Percentiles rank a stretch among this genome's conserved stretches.
These are phyloP conservation scores for Noctua fimbriata DNA, from an alignment of 2,888 invertebrate genomes.

Conservation along the genomic window DNA sequence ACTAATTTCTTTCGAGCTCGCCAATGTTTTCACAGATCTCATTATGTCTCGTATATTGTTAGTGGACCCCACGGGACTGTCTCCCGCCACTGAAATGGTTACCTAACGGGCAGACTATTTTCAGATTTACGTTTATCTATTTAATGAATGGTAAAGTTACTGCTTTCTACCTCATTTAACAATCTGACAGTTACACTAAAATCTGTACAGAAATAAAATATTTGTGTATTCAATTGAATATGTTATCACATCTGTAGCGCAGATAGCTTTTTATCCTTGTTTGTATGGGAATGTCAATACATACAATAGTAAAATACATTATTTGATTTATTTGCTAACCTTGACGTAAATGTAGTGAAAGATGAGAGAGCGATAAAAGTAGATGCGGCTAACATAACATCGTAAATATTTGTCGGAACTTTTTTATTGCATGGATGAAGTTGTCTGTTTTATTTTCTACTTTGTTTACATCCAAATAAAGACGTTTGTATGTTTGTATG, in stretches of 20 bases:
- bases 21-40: neutral
- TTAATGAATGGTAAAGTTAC: neutral
- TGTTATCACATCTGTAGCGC: neutral
- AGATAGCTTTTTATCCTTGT: neutral
- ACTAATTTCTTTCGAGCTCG: neutral
- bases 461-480: neutral
- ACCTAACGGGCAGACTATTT: neutral
- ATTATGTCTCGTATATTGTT: neutral
- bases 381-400: neutral
- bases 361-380: neutral
- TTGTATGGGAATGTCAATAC: slow-evolving; percentile 2
- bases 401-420: neutral
- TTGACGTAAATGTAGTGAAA: slow-evolving; percentile 4
- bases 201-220: neutral
- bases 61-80: neutral
- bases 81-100: neutral
- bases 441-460: neutral
- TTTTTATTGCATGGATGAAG: neutral
- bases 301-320: slow-evolving; percentile 5
- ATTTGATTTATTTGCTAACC: neutral
- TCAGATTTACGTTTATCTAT: neutral
- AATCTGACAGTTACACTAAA: neutral
- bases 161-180: neutral
- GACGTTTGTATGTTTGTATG: neutral
- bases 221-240: neutral